Base-by-base conservation (phyloP, 2,888 invertebrate genomes). In the Dynastes grantii region DNA sequence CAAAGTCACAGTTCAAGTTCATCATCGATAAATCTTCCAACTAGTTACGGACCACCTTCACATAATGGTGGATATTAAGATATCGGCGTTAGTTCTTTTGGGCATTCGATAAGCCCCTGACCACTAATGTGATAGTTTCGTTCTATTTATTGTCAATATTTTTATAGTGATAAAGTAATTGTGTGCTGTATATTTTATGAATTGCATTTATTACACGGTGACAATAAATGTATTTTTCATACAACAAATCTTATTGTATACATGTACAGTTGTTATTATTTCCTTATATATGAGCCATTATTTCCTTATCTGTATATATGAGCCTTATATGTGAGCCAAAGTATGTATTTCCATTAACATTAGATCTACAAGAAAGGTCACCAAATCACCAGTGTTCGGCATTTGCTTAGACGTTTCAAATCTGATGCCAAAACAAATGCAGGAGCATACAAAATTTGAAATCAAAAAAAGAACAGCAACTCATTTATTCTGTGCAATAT, bases 21-120 rank as follows among this genome's bases (percentile, higher is more conserved):
- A 32, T 85, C 84, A 84, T 91, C 91, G 8, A 22, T 22, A 84
- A 90, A 91, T 82, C 82, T 85, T 32, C 84, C 88, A 1, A 79
- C 83, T 45, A 86, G 81, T 77, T 88, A 88, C 79, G 88, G 88
- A 78, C 87, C 88, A 76, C 89, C 89, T 75, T 88, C 88, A 32
- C 87, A 87, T 83, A 88, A 87, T 76, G 88, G 88, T 71, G 88
- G 88, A 32, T 88, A 88, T 81, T 88, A 87, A 84, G 45, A 67
- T 55, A 76, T 55, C 77, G 63, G 76, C 49, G 67, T 73, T 79
- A 78, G 40, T 76, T 80, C 77, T 79, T 81, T 81, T 81, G 82
- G 82, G 82, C 82, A 82, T 70, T 67, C 78, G 80, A 70, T 67
- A 78, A 71, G 65, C 61, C 71, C 78, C 51, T 79, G 75, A 75